Evolutionary conservation across 2,113 vertebrate species (phyloP).

Genomic region (Oryzias curvinotus): DNA sequence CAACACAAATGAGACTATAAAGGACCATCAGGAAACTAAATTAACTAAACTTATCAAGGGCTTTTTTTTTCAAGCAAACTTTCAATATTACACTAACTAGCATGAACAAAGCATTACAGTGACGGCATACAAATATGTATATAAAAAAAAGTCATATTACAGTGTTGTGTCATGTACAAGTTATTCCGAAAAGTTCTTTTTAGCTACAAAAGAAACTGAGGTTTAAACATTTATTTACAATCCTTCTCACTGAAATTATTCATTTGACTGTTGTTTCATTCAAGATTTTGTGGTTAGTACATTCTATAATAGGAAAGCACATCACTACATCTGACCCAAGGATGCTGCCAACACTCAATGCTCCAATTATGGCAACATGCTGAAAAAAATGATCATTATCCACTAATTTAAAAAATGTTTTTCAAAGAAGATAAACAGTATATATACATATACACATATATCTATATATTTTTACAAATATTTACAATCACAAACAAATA

Average conservation of each 20-base stretch:
- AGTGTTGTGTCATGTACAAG: slow-evolving; percentile 76
- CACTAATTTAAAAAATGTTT: slow-evolving; percentile 36
- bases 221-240: slow-evolving; percentile 78
- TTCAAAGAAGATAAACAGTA: slow-evolving; percentile 14
- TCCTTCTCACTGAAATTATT: slow-evolving; percentile 49
- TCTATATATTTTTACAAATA: slow-evolving; percentile 65
- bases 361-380: slow-evolving; percentile 40
- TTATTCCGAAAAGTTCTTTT: slow-evolving; percentile 69
- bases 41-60: slow-evolving; percentile 58
- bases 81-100: slow-evolving; percentile 67
- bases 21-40: slow-evolving; percentile 56
- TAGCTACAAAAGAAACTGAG: slow-evolving; percentile 76
- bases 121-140: slow-evolving; percentile 74
- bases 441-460: too few relatives aligned
- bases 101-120: slow-evolving; percentile 70
- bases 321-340: slow-evolving; percentile 45
- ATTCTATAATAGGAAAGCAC: slow-evolving; percentile 57
- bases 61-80: slow-evolving; percentile 54
- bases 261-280: slow-evolving; percentile 52
- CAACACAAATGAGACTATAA: slow-evolving; percentile 63
- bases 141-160: slow-evolving; percentile 68
- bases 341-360: slow-evolving; percentile 30
- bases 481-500: slow-evolving; percentile 62
- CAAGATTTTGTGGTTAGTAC: slow-evolving; percentile 45
- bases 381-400: slow-evolving; percentile 32